Base-by-base conservation (phyloP, 2,113 vertebrate species). In the Heterotilapia buettikoferi region DNA sequence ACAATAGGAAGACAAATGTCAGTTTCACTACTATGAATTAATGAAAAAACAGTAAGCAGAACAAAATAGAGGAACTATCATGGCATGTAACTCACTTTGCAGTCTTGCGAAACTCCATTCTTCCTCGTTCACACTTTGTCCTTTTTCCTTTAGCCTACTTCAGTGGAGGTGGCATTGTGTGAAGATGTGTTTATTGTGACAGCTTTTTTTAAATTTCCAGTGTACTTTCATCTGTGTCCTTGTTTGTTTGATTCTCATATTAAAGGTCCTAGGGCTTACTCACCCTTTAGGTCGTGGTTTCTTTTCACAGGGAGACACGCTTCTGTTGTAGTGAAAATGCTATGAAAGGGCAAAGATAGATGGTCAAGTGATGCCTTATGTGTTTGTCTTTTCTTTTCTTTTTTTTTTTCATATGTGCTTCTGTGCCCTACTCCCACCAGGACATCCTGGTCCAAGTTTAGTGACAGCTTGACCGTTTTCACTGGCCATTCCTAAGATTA, bases 1-100 rank as follows among this genome's bases (percentile, higher is more conserved):
- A 92, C 80, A 90, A 82, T 87, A 85, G 86, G 83, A 92, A 83
- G 79, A 88, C 85, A 92, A 90, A 93, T 92, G 85, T 90, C 90
- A 89, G 92, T 94, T 95, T 93, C 93, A 94, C 94, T 95, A 95
- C 91, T 93, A 95, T 94, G 93, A 92, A 94, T 95, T 95, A 94
- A 94, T 92, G 91, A 92, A 83, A 94, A 91, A 92, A 93, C 80
- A 3, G 88, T 95, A 95, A 95, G 94, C 92, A 95, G 95, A 94
- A 95, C 94, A 94, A 95, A 95, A 95, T 94, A 93, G 96, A 95
- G 95, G 95, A 96, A 96, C 92, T 88, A 84, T 52, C 52, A 90
- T 94, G 93, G 85, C 92, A 93, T 94, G 96, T 95, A 94, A 93
- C 93, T 94, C 93, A 86, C 91, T 92, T 93, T 93, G 94, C 93